phyloP scores from a whole-genome alignment of 2,113 vertebrate species.

The Conger conger region DNA sequence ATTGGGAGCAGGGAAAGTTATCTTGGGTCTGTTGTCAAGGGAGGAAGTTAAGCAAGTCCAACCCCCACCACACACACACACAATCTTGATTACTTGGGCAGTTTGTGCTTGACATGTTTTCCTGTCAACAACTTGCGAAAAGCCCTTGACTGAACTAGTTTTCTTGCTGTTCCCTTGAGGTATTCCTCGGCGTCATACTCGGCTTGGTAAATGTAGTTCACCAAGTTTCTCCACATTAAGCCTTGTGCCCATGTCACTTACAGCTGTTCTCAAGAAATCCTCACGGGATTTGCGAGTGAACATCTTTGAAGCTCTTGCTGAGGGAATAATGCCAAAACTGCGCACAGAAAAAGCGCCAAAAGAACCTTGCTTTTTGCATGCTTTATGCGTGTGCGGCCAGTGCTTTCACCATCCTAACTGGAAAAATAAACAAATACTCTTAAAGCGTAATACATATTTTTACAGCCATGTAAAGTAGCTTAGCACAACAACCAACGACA shows the following conservation, averaged over 20 bases:
- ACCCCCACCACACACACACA: background rate
- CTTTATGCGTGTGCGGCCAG: too few relatives aligned
- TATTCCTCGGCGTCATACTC: background rate
- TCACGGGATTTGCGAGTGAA: background rate
- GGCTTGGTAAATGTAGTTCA: background rate
- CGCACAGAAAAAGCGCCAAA: background rate
- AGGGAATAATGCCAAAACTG: background rate
- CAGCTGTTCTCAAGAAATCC: background rate
- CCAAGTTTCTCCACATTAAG: background rate
- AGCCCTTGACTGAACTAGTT: background rate
- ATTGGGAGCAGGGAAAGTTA: background rate
- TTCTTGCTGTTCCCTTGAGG: background rate
- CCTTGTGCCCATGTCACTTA: background rate
- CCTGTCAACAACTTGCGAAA: background rate
- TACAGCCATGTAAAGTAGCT: too few relatives aligned
- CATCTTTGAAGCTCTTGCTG: background rate
- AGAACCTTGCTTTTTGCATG: too few relatives aligned
- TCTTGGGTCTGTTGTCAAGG: background rate
- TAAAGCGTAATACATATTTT: too few relatives aligned
- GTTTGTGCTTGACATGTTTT: background rate
- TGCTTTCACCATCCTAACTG: too few relatives aligned
- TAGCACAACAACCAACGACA: too few relatives aligned
- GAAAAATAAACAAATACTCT: too few relatives aligned
- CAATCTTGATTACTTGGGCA: background rate
- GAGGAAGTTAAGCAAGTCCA: background rate